Conservation (phyloP, 2,888 invertebrate genomes). For the Caradrina clavipalpis region DNA sequence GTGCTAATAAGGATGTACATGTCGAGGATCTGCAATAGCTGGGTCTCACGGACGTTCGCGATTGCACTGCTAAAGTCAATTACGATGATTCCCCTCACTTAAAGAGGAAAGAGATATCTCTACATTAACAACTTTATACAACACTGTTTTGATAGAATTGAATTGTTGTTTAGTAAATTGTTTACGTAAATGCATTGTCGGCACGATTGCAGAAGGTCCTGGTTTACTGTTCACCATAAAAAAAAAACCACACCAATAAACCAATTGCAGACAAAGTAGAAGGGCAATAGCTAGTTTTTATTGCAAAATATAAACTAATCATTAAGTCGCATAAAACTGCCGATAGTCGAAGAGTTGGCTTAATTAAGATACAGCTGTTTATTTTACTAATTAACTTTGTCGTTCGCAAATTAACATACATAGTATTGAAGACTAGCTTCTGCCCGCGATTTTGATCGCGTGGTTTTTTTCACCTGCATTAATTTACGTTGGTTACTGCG, state of each 20-base stretch:
- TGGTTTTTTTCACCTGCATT: too few relatives aligned
- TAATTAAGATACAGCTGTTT: background rate
- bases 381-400: constrained; percentile 8
- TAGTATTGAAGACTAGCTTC: background rate
- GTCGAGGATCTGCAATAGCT: constrained; percentile 3
- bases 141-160: too few relatives aligned
- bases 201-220: too few relatives aligned
- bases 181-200: too few relatives aligned
- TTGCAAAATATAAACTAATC: too few relatives aligned
- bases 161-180: too few relatives aligned
- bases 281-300: too few relatives aligned
- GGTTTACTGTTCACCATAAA: too few relatives aligned
- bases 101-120: constrained; percentile 1
- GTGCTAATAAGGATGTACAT: constrained; percentile 39
- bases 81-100: background rate
- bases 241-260: too few relatives aligned
- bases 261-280: too few relatives aligned
- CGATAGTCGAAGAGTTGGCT: background rate
- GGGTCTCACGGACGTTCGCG: background rate
- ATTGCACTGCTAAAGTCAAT: constrained; percentile 2
- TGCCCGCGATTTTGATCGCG: too few relatives aligned
- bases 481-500: too few relatives aligned
- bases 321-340: background rate
- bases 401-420: background rate
- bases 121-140: background rate